These are phyloP conservation scores for Erebia ligea DNA, from an alignment of 2,888 invertebrate species.

Conservation along the genomic window DNA sequence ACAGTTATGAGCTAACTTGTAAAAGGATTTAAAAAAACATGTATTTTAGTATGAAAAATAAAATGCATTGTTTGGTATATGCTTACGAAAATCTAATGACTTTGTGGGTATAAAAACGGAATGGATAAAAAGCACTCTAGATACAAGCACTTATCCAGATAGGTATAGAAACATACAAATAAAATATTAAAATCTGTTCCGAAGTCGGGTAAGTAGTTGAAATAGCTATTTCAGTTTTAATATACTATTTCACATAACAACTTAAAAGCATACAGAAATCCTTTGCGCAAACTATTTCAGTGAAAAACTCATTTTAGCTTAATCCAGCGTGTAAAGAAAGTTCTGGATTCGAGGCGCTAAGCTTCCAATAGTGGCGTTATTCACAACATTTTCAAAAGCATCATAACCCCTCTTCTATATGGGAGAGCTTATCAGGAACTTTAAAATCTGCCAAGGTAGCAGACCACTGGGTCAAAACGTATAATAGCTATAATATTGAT, in stretches of 20 bases:
- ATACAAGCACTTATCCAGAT: too few species aligned
- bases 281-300: slow-evolving; percentile 46
- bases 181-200: background rate
- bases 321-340: slow-evolving; percentile 61
- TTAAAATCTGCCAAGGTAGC: background rate
- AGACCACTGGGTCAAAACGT: background rate
- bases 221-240: slow-evolving; percentile 15
- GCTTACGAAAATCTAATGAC: too few species aligned
- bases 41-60: too few species aligned
- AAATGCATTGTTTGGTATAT: too few species aligned
- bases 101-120: too few species aligned
- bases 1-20: too few species aligned
- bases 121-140: too few species aligned
- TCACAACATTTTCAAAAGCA: slow-evolving; percentile 28
- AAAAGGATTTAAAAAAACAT: too few species aligned
- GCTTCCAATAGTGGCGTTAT: slow-evolving; percentile 43
- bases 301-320: slow-evolving; percentile 64
- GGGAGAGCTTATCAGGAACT: background rate
- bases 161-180: too few species aligned
- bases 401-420: background rate
- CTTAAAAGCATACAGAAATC: slow-evolving; percentile 33
- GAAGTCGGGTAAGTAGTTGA: background rate
- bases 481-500: background rate
- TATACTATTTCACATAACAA: slow-evolving; percentile 19
- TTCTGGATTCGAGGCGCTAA: slow-evolving; percentile 48